These are phyloP conservation scores for Aspidapion aeneum DNA, from an alignment of 2,888 invertebrate species.

Conservation along the genomic window DNA sequence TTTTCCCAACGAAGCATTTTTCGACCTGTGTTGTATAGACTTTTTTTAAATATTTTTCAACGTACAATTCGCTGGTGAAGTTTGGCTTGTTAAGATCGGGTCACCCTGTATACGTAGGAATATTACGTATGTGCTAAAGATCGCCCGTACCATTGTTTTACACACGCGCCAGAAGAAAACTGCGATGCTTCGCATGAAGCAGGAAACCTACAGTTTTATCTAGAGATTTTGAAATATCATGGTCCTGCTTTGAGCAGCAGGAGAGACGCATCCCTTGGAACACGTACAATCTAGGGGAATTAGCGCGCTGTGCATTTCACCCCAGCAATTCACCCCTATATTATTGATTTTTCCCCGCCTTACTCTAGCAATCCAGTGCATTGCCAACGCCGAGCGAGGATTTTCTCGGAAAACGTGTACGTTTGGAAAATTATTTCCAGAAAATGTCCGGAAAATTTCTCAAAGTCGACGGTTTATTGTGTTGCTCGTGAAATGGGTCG, in stretches of 20 bases:
- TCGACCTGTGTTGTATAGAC: too few species aligned
- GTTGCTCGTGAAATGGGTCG: neutral
- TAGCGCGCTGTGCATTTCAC: neutral
- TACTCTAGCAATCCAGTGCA: conserved; percentile 42
- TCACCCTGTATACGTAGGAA: too few species aligned
- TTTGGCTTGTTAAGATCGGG: too few species aligned
- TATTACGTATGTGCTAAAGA: too few species aligned
- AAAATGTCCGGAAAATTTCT: neutral
- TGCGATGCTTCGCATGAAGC: too few species aligned
- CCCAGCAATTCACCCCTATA: neutral
- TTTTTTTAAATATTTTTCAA: too few species aligned
- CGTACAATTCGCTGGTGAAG: too few species aligned
- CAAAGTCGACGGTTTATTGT: neutral
- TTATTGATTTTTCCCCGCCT: conserved; percentile 4
- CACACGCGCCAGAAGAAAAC: too few species aligned
- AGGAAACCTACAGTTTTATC: too few species aligned
- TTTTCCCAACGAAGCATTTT: too few species aligned
- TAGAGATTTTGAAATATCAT: too few species aligned
- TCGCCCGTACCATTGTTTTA: too few species aligned
- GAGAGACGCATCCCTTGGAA: neutral
- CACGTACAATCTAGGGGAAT: neutral
- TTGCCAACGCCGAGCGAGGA: conserved; percentile 68
- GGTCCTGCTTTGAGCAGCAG: neutral
- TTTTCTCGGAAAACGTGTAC: conserved; percentile 76
- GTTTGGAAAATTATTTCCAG: neutral